phyloP scores from a whole-genome alignment of 1,140 invertebrate species.

The Lucilia sericata region DNA sequence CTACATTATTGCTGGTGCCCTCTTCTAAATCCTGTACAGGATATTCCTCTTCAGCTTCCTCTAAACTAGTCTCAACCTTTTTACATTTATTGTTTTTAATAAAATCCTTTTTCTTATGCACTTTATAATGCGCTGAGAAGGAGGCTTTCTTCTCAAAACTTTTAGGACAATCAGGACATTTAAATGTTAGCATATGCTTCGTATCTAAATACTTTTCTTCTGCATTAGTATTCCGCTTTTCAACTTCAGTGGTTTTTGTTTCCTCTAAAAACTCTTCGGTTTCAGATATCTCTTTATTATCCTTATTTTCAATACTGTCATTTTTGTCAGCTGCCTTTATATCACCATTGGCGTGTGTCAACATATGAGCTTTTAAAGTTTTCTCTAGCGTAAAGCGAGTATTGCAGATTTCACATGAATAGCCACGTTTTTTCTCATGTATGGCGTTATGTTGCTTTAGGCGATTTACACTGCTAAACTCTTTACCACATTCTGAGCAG shows the following conservation, averaged over 20 bases:
- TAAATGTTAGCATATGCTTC: background rate
- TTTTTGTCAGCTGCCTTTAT: background rate
- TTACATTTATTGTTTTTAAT: background rate
- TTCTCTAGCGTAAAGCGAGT: conserved; percentile 71
- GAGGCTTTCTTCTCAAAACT: conserved; percentile 20
- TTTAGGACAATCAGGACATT: conserved; percentile 27
- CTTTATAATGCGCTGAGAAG: background rate
- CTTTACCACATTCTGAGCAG: conserved; percentile 52
- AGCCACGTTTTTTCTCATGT: conserved; percentile 71
- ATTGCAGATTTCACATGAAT: conserved; percentile 71
- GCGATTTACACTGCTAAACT: conserved; percentile 50
- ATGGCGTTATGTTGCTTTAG: conserved; percentile 70
- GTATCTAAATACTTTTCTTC: background rate
- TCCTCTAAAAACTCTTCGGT: background rate
- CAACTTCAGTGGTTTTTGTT: background rate
- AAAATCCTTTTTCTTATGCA: background rate
- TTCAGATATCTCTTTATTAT: background rate
- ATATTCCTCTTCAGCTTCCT: background rate
- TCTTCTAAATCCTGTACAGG: background rate
- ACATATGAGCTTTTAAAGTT: conserved; percentile 43
- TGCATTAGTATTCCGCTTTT: background rate
- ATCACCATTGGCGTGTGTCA: background rate
- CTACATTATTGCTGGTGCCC: background rate
- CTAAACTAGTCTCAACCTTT: background rate
- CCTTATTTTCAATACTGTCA: background rate